These are phyloP conservation scores for Brachypteracias leptosomus DNA, from an alignment of 2,113 vertebrate species.

Conservation along the genomic window DNA sequence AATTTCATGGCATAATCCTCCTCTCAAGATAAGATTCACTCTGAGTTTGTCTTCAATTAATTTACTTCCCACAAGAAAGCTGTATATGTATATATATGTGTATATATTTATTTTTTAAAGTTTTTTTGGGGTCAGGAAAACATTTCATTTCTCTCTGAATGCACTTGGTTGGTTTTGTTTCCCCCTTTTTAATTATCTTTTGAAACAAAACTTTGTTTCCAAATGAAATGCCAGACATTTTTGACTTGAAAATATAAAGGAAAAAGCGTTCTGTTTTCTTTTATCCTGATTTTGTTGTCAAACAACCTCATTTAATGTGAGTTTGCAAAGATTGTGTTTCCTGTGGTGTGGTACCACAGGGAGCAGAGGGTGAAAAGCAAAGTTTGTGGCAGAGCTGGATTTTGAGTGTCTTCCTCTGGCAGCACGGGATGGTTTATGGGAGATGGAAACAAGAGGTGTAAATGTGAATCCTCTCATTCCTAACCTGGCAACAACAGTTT, in stretches of 20 bases:
- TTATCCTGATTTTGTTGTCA: neutral
- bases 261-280: neutral
- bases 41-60: neutral
- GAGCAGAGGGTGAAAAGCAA: neutral
- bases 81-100: neutral
- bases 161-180: neutral
- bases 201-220: neutral
- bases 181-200: conserved; percentile 4
- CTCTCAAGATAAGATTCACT: neutral
- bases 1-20: neutral
- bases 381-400: neutral
- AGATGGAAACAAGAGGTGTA: neutral
- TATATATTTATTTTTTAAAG: neutral
- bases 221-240: neutral
- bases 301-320: neutral
- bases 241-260: neutral
- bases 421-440: neutral
- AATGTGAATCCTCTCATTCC: neutral
- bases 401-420: neutral
- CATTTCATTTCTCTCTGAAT: neutral
- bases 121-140: neutral
- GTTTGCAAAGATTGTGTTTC: neutral
- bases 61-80: neutral
- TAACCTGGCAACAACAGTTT: neutral
- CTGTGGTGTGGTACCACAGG: fast-evolving